Percentiles rank a stretch among this genome's conserved stretches.
Evolutionary conservation across 2,888 invertebrate species (phyloP).

Genomic region (Bellardia pandia): DNA sequence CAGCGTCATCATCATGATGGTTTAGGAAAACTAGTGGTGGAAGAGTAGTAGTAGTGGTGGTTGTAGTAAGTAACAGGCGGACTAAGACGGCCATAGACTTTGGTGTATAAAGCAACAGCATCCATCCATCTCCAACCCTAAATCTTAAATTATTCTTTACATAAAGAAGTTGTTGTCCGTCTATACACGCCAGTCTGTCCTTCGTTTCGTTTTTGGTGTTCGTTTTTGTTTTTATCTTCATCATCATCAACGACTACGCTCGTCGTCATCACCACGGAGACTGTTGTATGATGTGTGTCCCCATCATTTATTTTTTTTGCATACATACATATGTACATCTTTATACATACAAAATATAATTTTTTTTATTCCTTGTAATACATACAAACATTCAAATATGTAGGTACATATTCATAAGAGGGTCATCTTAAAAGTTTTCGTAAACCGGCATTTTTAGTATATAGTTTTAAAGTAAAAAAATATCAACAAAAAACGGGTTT

Average conservation of each 20-base stretch:
- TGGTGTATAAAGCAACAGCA: constrained; percentile 65
- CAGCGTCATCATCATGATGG: constrained; percentile 19
- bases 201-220: constrained; percentile 8
- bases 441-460: neutral
- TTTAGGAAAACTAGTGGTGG: constrained; percentile 22
- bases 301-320: constrained; percentile 53
- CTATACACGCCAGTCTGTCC: constrained; percentile 58
- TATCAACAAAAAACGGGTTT: no score
- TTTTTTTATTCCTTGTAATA: no score
- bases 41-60: constrained; percentile 29
- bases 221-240: constrained; percentile 35
- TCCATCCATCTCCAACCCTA: constrained; percentile 62
- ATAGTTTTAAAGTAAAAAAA: no score
- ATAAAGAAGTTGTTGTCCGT: constrained; percentile 55
- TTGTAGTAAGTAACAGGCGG: neutral
- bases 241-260: constrained; percentile 46
- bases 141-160: constrained; percentile 61
- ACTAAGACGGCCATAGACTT: constrained; percentile 24
- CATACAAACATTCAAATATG: no score
- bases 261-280: constrained; percentile 60
- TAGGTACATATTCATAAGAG: neutral
- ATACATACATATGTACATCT: neutral
- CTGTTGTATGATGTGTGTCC: constrained; percentile 62
- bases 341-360: no score
- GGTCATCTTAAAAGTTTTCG: neutral